phyloP scores from a whole-genome alignment of 2,888 invertebrate species.

The Drosophila eohydei region DNA sequence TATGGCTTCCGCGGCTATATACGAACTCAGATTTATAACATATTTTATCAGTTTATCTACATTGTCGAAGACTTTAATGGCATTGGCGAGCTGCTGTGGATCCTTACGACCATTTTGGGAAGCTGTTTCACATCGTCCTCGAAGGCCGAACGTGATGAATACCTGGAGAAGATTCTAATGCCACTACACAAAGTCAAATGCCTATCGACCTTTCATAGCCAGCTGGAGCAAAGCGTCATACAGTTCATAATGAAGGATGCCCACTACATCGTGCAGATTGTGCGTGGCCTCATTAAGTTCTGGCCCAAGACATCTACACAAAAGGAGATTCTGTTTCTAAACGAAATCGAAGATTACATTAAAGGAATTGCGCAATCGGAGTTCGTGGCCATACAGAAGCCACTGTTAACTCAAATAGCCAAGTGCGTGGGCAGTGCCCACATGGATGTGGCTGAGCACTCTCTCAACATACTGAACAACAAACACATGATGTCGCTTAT shows the following conservation, averaged over 20 bases:
- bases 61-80: slow-evolving; percentile 4
- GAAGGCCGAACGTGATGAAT: not conserved
- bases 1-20: not conserved
- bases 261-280: not conserved
- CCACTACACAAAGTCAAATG: slow-evolving; percentile 4
- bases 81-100: not conserved
- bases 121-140: not conserved
- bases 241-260: not conserved
- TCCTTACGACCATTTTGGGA: not conserved
- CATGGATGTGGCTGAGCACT: slow-evolving; percentile 2
- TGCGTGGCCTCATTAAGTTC: not conserved
- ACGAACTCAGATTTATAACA: not conserved
- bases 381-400: not conserved
- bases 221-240: not conserved
- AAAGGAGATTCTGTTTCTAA: slow-evolving; percentile 9
- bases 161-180: not conserved
- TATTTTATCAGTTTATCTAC: slow-evolving; percentile 7
- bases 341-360: not conserved
- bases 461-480: not conserved
- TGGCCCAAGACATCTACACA: slow-evolving; percentile 5
- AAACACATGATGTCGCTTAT: not conserved
- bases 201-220: not conserved
- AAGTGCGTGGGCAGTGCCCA: not conserved
- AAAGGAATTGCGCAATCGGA: not conserved
- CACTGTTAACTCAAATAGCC: not conserved